These are phyloP conservation scores for Pandemis corylana DNA, from an alignment of 2,888 invertebrate species.

Conservation along the genomic window DNA sequence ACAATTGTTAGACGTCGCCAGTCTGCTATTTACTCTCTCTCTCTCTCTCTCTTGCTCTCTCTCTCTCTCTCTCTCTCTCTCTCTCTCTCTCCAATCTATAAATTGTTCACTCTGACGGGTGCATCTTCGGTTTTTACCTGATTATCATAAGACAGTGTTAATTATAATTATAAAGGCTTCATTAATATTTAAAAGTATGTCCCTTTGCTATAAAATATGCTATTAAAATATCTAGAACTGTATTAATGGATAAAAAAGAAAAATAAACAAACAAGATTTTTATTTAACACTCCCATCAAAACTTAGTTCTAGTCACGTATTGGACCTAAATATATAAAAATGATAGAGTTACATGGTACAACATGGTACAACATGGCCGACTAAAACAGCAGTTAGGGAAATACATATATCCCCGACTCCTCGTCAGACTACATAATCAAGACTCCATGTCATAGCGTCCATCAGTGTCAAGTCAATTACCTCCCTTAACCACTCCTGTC, in stretches of 20 bases:
- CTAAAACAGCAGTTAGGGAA: not conserved
- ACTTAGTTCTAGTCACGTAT: not conserved
- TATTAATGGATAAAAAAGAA: not conserved
- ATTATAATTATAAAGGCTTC: not conserved
- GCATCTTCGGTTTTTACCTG: not conserved
- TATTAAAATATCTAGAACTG: conserved; percentile 1
- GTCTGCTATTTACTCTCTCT: not conserved
- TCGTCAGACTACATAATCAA: too few relatives aligned
- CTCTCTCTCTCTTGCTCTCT: too few relatives aligned
- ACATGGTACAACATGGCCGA: too few relatives aligned
- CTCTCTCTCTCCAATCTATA: not conserved
- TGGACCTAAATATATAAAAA: not conserved
- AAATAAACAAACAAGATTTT: not conserved
- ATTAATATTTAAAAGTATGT: not conserved
- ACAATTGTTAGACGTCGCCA: not conserved
- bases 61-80: not conserved
- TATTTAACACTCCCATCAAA: not conserved
- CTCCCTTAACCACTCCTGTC: not conserved
- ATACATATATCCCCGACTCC: not conserved
- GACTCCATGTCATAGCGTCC: not conserved
- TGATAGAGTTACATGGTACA: not conserved
- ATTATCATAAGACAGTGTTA: not conserved
- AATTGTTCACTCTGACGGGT: not conserved
- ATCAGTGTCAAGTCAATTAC: not conserved
- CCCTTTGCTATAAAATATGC: not conserved